These are phyloP conservation scores for Fragum sueziense DNA, from an alignment of 2,888 invertebrate genomes.

Conservation along the genomic window DNA sequence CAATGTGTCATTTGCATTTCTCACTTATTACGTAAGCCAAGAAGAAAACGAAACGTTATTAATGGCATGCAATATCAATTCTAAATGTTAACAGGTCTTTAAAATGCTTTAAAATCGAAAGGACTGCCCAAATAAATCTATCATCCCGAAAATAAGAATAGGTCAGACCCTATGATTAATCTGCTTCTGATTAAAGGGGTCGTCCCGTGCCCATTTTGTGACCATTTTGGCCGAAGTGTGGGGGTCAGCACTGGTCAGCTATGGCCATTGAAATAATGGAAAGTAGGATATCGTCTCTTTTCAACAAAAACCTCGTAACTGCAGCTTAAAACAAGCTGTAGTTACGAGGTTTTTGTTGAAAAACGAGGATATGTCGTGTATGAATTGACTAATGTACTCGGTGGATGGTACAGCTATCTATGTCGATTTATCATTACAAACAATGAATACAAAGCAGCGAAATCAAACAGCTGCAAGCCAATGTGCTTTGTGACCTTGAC, in stretches of 20 bases:
- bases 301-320: too few relatives aligned
- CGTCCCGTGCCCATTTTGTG: neutral
- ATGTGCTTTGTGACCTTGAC: too few relatives aligned
- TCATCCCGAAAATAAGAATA: neutral
- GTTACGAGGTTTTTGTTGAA: too few relatives aligned
- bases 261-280: conserved; percentile 8
- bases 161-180: conserved; percentile 6
- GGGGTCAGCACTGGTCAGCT: neutral
- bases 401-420: conserved; percentile 4
- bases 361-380: too few relatives aligned
- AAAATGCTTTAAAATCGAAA: conserved; percentile 17
- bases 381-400: neutral
- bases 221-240: neutral
- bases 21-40: too few relatives aligned
- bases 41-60: neutral
- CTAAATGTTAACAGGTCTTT: conserved; percentile 1
- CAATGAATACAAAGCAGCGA: too few relatives aligned
- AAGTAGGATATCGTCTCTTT: neutral
- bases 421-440: too few relatives aligned
- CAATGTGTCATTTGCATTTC: too few relatives aligned
- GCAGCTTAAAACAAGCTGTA: too few relatives aligned
- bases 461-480: too few relatives aligned
- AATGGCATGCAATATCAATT: neutral
- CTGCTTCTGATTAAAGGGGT: conserved; percentile 7
- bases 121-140: conserved; percentile 13